phyloP scores from a whole-genome alignment of 2,113 vertebrate genomes.

The Odontophorus gujanensis region DNA sequence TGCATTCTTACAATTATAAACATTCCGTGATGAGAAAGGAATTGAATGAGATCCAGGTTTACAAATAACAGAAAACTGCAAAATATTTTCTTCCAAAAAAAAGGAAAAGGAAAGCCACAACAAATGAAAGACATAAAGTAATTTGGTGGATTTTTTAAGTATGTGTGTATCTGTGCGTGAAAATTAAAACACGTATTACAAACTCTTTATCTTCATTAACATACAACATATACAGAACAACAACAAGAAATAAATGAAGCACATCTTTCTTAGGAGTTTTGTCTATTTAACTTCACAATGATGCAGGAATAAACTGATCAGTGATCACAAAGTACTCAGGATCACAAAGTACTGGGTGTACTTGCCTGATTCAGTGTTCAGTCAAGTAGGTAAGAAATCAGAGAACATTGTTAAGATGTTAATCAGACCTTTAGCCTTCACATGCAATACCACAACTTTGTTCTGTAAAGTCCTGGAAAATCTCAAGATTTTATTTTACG shows the following conservation, averaged over 20 bases:
- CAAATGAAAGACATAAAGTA: neutral
- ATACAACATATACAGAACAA: neutral
- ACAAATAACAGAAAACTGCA: neutral
- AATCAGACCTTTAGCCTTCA: slow-evolving; percentile 53
- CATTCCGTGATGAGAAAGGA: neutral
- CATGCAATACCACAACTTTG: neutral
- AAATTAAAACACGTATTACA: neutral
- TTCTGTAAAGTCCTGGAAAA: slow-evolving; percentile 12
- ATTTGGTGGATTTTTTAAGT: accelerated
- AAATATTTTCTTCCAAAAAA: neutral
- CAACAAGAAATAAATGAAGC: neutral
- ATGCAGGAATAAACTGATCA: slow-evolving; percentile 29
- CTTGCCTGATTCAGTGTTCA: slow-evolving; percentile 21
- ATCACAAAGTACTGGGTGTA: neutral
- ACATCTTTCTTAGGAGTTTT: neutral
- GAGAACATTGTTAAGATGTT: slow-evolving; percentile 49
- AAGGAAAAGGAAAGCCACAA: neutral
- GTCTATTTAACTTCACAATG: neutral
- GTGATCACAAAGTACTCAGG: neutral
- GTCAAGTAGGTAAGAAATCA: slow-evolving; percentile 59
- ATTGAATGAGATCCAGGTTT: neutral
- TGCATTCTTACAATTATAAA: neutral
- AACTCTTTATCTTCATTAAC: neutral
- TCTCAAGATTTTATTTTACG: neutral
- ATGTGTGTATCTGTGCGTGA: neutral